These are phyloP conservation scores for Butorides virescens DNA, from an alignment of 2,113 vertebrate species.

Conservation along the genomic window DNA sequence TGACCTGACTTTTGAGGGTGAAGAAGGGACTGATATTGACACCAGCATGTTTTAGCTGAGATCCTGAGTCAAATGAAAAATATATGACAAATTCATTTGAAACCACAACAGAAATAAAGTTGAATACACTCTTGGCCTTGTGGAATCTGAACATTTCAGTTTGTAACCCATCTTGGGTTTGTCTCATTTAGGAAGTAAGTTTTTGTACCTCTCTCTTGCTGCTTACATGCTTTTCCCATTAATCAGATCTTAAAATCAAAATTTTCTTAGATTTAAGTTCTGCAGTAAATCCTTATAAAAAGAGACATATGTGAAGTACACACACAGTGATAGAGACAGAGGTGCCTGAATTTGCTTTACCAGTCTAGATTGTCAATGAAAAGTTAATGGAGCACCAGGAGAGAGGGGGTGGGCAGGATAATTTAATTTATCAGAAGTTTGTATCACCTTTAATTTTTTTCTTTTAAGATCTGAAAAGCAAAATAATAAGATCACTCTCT, in stretches of 20 bases:
- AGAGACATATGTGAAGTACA: not conserved
- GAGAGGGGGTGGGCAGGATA: not conserved
- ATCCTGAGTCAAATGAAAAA: not conserved
- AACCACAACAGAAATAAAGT: not conserved
- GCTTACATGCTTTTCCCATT: not conserved
- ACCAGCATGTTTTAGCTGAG: not conserved
- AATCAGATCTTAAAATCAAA: not conserved
- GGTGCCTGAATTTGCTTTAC: not conserved
- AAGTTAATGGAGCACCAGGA: not conserved
- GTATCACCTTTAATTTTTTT: not conserved
- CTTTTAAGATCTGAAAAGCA: not conserved
- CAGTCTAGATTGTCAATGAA: constrained; percentile 10
- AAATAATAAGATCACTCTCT: not conserved
- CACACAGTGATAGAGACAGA: not conserved
- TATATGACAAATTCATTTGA: not conserved
- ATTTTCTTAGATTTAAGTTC: not conserved
- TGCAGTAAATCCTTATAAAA: not conserved
- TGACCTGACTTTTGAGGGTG: not conserved
- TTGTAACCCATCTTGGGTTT: not conserved
- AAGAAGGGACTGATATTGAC: not conserved
- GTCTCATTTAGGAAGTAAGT: not conserved
- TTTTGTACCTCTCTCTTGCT: not conserved
- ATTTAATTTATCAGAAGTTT: constrained; percentile 24
- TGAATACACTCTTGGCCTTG: not conserved
- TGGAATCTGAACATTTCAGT: not conserved